Evolutionary conservation across 2,113 vertebrate species (phyloP).

Genomic region (Crotalus viridis): DNA sequence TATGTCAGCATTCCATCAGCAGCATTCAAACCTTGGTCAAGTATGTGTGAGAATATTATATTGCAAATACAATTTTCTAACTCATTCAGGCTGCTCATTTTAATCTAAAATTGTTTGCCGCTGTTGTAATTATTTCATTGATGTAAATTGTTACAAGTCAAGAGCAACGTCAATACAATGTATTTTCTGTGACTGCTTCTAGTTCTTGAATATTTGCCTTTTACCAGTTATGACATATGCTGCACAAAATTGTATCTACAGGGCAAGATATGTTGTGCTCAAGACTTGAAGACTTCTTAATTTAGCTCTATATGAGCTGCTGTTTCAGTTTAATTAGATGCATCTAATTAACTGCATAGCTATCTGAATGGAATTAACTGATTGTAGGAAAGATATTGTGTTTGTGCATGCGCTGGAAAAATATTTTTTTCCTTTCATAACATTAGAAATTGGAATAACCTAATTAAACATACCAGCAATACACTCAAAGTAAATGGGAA

Average conservation of each 20-base stretch:
- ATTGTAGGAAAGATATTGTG: not conserved
- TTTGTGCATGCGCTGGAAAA: not conserved
- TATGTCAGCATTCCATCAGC: conserved; percentile 88
- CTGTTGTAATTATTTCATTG: not conserved
- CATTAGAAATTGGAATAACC: not conserved
- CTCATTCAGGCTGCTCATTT: not conserved
- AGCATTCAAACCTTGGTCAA: conserved; percentile 88
- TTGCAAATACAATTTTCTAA: not conserved
- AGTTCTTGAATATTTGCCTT: not conserved
- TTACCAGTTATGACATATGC: not conserved
- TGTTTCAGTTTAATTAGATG: not conserved
- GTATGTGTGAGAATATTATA: conserved; percentile 59
- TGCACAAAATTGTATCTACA: too few relatives aligned
- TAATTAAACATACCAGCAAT: not conserved
- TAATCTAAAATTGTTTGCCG: not conserved
- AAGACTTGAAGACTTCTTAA: not conserved
- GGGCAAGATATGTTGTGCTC: not conserved
- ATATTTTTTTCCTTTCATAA: not conserved
- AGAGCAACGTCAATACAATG: not conserved
- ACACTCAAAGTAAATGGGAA: not conserved
- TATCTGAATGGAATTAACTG: not conserved
- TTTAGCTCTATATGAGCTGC: not conserved
- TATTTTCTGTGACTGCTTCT: not conserved
- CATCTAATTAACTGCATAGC: too few relatives aligned
- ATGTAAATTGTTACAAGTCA: not conserved